Evolutionary conservation across 2,797 vertebrate genomes (phyloP).

Genomic region (Argya squamiceps): DNA sequence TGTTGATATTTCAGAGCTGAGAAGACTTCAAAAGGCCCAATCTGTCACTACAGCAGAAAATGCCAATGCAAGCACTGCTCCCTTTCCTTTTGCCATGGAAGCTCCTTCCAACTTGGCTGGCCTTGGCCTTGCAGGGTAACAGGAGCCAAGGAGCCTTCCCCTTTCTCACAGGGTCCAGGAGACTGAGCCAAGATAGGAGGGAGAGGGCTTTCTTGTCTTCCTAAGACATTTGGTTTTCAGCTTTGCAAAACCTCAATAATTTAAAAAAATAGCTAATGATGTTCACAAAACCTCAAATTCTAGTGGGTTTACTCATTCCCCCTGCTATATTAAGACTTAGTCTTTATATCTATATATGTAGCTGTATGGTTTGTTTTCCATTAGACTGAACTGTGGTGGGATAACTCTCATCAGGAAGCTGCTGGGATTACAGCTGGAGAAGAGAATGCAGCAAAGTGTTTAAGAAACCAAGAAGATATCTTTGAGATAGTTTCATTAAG

Average conservation of each 20-base stretch:
- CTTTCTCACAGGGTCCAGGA: conserved; percentile 24
- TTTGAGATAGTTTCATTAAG: not conserved
- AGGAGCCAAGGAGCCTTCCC: conserved; percentile 26
- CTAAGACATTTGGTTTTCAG: conserved; percentile 53
- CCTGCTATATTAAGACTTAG: not conserved
- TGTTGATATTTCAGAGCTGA: not conserved
- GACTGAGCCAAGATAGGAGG: conserved; percentile 6
- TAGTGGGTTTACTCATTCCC: conserved; percentile 48
- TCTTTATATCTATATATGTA: conserved; percentile 32
- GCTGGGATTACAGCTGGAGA: not conserved
- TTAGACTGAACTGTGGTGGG: not conserved
- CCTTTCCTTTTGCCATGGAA: not conserved
- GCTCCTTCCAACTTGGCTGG: conserved; percentile 32
- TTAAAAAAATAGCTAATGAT: conserved; percentile 44
- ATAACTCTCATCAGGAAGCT: not conserved
- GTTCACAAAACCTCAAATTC: conserved; percentile 65
- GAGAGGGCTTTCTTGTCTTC: conserved; percentile 26
- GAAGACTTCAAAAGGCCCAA: not conserved
- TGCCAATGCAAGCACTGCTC: not conserved
- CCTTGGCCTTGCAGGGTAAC: not conserved
- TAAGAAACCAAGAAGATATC: not conserved
- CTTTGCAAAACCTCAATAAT: conserved; percentile 62
- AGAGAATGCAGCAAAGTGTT: not conserved
- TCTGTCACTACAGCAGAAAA: conserved; percentile 22
- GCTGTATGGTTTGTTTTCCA: not conserved